Evolutionary conservation across 2,113 vertebrate species (phyloP).

Genomic region (Pseudorasbora parva): DNA sequence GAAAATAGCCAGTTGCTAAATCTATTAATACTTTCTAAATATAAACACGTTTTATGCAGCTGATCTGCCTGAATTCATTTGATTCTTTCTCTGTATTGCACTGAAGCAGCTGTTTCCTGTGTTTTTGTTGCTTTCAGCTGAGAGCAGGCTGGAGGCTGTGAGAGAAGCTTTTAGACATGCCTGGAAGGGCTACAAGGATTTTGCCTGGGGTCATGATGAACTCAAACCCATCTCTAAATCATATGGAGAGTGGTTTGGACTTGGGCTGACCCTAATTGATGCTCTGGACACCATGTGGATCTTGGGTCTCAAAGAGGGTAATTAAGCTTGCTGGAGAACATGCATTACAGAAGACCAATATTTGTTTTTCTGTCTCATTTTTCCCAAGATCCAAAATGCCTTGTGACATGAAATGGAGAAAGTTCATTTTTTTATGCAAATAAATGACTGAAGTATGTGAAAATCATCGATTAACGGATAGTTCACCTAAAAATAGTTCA

Average conservation of each 20-base stretch:
- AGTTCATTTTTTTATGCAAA: not conserved
- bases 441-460: too few relatives aligned
- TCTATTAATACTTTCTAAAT: slow-evolving; percentile 5
- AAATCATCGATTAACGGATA: too few relatives aligned
- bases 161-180: slow-evolving; percentile 89
- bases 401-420: not conserved
- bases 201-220: slow-evolving; percentile 95
- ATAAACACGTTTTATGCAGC: not conserved
- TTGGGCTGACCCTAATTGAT: slow-evolving; percentile 92
- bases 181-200: slow-evolving; percentile 89
- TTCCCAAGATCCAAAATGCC: not conserved
- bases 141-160: slow-evolving; percentile 81
- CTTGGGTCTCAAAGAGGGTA: slow-evolving; percentile 90
- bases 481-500: too few relatives aligned
- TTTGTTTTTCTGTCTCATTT: not conserved
- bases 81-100: not conserved
- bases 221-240: slow-evolving; percentile 92
- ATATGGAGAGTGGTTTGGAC: slow-evolving; percentile 93
- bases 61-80: not conserved
- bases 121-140: slow-evolving; percentile 39
- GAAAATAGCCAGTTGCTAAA: not conserved
- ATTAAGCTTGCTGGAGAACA: not conserved
- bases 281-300: slow-evolving; percentile 99
- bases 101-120: slow-evolving; percentile 12
- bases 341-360: not conserved